A percentile compares a stretch with the other conserved stretches of the same genome.
Conservation (phyloP, 2,797 vertebrate species). For the Paramormyrops hopkinsi region DNA sequence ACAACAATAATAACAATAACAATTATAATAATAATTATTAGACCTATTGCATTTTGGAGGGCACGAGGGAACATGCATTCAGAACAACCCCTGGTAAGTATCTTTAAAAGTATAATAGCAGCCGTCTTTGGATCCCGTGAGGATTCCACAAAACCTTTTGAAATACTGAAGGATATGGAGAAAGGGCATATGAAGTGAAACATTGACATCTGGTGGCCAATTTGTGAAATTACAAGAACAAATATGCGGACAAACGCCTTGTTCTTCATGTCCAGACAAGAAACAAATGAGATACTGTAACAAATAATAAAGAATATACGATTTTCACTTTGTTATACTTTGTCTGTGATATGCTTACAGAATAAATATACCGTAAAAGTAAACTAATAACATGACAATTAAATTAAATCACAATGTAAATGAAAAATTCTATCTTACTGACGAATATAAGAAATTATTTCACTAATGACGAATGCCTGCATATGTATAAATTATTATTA, state of each 20-base stretch:
- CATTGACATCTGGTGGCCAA: slow-evolving; percentile 53
- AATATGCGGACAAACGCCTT: neutral
- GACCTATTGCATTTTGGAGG: neutral
- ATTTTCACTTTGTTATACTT: neutral
- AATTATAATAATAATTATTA: neutral
- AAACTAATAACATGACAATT: neutral
- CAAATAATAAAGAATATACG: neutral
- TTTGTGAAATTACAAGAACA: slow-evolving; percentile 9
- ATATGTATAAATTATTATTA: neutral
- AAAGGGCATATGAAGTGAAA: slow-evolving; percentile 29
- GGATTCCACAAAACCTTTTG: neutral
- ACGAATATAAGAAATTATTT: neutral
- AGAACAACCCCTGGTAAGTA: neutral
- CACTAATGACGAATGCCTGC: neutral
- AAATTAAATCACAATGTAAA: neutral
- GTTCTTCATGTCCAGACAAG: neutral
- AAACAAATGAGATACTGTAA: neutral
- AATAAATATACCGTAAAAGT: neutral
- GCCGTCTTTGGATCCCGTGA: neutral
- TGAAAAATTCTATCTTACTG: neutral
- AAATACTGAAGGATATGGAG: neutral
- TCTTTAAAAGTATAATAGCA: neutral
- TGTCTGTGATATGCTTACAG: neutral
- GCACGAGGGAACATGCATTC: neutral
- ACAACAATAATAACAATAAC: neutral